These are phyloP conservation scores for Tiliqua scincoides DNA, from an alignment of 2,113 vertebrate species.

Conservation along the genomic window DNA sequence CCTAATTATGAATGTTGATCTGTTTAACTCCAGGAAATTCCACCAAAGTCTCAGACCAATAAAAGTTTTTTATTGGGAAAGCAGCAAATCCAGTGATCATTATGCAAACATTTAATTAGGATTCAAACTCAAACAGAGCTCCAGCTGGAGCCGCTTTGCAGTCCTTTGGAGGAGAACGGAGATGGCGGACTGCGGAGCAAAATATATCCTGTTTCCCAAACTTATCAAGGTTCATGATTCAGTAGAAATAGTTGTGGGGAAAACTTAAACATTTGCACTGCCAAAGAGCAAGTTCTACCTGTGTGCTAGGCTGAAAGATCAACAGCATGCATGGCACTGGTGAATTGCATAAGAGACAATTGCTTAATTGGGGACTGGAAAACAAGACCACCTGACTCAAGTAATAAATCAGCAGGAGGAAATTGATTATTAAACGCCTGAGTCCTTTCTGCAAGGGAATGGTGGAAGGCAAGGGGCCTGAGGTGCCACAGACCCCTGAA, in stretches of 20 bases:
- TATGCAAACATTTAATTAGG: neutral
- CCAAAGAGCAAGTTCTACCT: neutral
- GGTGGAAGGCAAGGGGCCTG: too few relatives aligned
- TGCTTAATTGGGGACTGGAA: neutral
- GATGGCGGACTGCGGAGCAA: neutral
- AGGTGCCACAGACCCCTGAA: too few relatives aligned
- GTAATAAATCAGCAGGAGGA: neutral
- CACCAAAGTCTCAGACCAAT: neutral
- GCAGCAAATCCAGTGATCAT: neutral
- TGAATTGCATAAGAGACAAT: neutral
- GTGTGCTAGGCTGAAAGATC: neutral
- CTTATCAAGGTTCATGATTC: neutral
- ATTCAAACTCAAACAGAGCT: neutral
- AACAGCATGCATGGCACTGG: too few relatives aligned
- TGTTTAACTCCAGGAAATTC: neutral
- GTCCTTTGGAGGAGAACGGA: neutral
- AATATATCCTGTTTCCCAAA: neutral
- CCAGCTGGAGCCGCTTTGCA: neutral
- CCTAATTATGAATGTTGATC: neutral
- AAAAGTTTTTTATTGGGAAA: slow-evolving; percentile 3
- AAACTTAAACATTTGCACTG: neutral
- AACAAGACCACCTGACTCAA: neutral
- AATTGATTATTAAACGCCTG: neutral
- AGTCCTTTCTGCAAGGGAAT: too few relatives aligned
- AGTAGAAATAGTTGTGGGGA: neutral